A percentile compares a stretch with the other conserved stretches of the same genome.
Conservation (phyloP, 1,140 invertebrate genomes). For the Drosophila sproati region DNA sequence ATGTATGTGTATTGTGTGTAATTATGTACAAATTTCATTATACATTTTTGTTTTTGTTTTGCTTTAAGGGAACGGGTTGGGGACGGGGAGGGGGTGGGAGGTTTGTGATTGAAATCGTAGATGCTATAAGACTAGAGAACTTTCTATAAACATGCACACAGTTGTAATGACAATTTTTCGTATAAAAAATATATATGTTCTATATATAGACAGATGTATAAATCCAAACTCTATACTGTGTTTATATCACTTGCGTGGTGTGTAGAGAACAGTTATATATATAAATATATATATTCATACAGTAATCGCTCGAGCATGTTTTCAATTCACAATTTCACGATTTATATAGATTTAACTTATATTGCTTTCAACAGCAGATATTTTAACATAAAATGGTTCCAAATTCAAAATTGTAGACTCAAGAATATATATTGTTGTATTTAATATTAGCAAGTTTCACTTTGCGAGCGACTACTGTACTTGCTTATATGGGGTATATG, state of each 20-base stretch:
- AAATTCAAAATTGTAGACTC: no score
- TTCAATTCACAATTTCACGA: not conserved
- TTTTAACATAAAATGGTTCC: no score
- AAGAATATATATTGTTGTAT: no score
- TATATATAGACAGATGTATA: conserved; percentile 33
- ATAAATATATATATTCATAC: conserved; percentile 20
- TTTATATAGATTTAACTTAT: no score
- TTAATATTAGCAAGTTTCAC: not conserved
- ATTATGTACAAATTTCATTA: conserved; percentile 15
- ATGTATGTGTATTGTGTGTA: conserved; percentile 25
- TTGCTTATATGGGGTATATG: not conserved
- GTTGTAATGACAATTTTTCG: conserved; percentile 45
- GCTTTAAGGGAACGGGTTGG: not conserved
- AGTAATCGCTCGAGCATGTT: not conserved
- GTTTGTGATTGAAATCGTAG: conserved; percentile 37
- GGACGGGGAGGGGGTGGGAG: not conserved
- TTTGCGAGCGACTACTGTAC: not conserved
- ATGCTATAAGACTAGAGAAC: conserved; percentile 50
- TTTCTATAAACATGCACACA: conserved; percentile 43
- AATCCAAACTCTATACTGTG: conserved; percentile 47
- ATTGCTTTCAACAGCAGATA: no score
- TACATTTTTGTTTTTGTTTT: conserved; percentile 7
- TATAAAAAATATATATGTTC: conserved; percentile 53
- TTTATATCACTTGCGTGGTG: conserved; percentile 49
- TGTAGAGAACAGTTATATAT: conserved; percentile 37